Percentiles rank a stretch among this genome's conserved stretches.
Conservation (phyloP, 1,140 invertebrate species). For the Ceratina calcarata region DNA sequence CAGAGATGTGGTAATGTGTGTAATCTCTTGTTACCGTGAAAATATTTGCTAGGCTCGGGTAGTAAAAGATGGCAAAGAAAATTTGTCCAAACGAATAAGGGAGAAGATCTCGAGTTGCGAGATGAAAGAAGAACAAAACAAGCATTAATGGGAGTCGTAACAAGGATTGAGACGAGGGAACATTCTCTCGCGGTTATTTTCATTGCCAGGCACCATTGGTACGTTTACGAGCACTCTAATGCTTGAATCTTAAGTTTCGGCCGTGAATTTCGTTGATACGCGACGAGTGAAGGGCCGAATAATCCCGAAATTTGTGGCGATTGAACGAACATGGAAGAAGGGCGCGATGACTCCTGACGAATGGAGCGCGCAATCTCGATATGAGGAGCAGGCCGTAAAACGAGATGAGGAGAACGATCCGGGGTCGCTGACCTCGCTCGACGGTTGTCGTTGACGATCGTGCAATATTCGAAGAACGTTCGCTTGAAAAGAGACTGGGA, state of each 20-base stretch:
- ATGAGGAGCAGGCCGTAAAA: slow-evolving; percentile 34
- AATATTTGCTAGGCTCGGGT: not conserved
- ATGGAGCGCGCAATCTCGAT: slow-evolving; percentile 26
- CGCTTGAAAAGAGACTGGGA: slow-evolving; percentile 31
- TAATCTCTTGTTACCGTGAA: not conserved
- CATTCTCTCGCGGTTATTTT: slow-evolving; percentile 29
- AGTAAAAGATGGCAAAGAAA: not conserved
- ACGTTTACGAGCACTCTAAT: slow-evolving; percentile 25
- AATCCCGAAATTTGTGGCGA: slow-evolving; percentile 36
- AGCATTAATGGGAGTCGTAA: slow-evolving; percentile 31
- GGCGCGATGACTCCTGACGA: slow-evolving; percentile 23
- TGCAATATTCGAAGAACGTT: slow-evolving; percentile 46
- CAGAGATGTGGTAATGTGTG: not conserved
- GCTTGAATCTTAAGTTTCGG: not conserved
- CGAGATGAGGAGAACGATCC: slow-evolving; percentile 37
- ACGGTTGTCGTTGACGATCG: slow-evolving; percentile 19
- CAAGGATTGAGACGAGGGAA: not conserved
- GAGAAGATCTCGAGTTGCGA: not conserved
- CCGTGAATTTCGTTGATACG: slow-evolving; percentile 26
- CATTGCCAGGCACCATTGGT: not conserved
- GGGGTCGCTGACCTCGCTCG: slow-evolving; percentile 7
- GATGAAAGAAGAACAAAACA: not conserved
- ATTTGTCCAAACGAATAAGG: no score
- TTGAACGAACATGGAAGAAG: not conserved
- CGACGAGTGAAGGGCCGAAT: not conserved